These are phyloP conservation scores for Exephanes ischioxanthus DNA, from an alignment of 2,888 invertebrate genomes.

Conservation along the genomic window DNA sequence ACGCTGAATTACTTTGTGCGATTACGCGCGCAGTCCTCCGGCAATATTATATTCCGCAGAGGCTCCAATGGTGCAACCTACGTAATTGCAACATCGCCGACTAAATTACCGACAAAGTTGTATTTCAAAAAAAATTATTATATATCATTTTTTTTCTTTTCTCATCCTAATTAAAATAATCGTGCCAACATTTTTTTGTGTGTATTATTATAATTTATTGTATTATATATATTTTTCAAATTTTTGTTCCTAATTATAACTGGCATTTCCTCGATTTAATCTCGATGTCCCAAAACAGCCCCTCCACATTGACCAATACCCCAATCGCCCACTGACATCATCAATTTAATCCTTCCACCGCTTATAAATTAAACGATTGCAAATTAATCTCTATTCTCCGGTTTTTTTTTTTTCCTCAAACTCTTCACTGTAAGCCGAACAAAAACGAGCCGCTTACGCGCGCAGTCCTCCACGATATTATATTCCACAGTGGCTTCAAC, in stretches of 20 bases:
- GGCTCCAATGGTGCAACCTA: not conserved
- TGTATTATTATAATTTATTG: no score
- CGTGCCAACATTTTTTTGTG: no score
- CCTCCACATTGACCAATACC: not conserved
- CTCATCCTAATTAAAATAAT: not conserved
- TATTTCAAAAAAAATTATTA: not conserved
- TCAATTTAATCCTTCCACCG: no score
- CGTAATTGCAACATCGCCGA: not conserved
- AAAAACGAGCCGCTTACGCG: not conserved
- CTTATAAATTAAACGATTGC: not conserved
- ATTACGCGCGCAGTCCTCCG: not conserved
- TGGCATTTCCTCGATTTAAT: not conserved
- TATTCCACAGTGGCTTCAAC: no score
- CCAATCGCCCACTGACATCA: not conserved
- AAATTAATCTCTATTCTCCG: not conserved
- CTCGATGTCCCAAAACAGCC: not conserved
- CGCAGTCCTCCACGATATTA: no score
- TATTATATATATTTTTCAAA: not conserved
- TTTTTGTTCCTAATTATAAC: not conserved
- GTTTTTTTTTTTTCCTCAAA: not conserved
- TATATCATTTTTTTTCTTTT: not conserved
- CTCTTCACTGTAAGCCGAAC: not conserved
- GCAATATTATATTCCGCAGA: not conserved
- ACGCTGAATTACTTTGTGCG: slow-evolving; percentile 10
- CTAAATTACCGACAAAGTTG: no score